These are phyloP conservation scores for Acanthosepion pharaonis DNA, from an alignment of 2,888 invertebrate species.

Conservation along the genomic window DNA sequence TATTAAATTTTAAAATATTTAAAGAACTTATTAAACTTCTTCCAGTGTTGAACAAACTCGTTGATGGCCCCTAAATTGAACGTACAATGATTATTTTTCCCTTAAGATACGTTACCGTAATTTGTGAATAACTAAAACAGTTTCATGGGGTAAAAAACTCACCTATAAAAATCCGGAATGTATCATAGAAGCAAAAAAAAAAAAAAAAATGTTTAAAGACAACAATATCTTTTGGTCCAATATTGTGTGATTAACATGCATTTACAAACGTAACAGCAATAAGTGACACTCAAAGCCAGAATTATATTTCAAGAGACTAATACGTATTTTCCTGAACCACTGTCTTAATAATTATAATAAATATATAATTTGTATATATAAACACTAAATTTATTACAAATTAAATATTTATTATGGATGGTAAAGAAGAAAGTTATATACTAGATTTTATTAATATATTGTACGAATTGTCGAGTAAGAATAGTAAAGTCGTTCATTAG, in stretches of 20 bases:
- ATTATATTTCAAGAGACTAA: background rate
- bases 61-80: no score
- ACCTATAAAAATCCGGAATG: background rate
- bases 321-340: background rate
- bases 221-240: background rate
- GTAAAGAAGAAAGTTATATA: background rate
- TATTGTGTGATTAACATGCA: no score
- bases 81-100: no score
- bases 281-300: background rate
- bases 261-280: background rate
- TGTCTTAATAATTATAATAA: background rate
- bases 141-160: background rate
- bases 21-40: no score
- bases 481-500: no score
- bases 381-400: background rate
- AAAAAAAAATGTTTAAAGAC: background rate
- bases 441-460: background rate
- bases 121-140: background rate
- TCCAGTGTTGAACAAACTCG: no score
- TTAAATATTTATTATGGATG: background rate
- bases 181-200: slow-evolving; percentile 18
- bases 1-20: no score
- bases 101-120: background rate
- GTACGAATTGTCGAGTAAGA: background rate
- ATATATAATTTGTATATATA: background rate